Conservation (phyloP, 2,888 invertebrate genomes). For the Yponomeuta malinellus region DNA sequence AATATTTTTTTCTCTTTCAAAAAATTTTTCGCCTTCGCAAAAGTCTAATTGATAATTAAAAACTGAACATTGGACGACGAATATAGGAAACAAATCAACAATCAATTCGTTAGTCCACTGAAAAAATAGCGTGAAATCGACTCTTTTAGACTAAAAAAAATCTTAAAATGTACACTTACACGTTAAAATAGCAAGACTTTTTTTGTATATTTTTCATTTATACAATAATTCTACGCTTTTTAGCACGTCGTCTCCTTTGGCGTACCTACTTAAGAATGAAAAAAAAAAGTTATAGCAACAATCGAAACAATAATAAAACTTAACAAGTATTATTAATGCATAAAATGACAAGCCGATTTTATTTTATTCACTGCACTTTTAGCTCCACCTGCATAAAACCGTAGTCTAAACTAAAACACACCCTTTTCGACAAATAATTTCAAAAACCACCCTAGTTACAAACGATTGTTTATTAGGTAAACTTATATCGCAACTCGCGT, state of each 20-base stretch:
- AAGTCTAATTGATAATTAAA: not conserved
- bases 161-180: constrained; percentile 11
- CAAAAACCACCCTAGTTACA: too few species aligned
- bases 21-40: not conserved
- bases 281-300: constrained; percentile 53
- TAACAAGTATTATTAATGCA: constrained; percentile 44
- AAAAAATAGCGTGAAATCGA: constrained; percentile 14
- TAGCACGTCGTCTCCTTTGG: constrained; percentile 59
- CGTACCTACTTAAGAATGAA: constrained; percentile 51
- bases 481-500: too few species aligned
- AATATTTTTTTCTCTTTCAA: constrained; percentile 15
- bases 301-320: constrained; percentile 55
- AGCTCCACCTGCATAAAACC: not conserved
- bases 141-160: constrained; percentile 4
- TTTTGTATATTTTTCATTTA: constrained; percentile 41
- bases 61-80: not conserved
- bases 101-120: constrained; percentile 12
- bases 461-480: too few species aligned
- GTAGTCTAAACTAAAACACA: not conserved
- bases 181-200: constrained; percentile 47
- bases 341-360: not conserved
- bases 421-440: too few species aligned
- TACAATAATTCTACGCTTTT: constrained; percentile 49
- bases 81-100: constrained; percentile 5
- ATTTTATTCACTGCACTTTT: not conserved